Evolutionary conservation across 2,888 invertebrate species (phyloP).

Genomic region (Scelioninae gen. 1): DNA sequence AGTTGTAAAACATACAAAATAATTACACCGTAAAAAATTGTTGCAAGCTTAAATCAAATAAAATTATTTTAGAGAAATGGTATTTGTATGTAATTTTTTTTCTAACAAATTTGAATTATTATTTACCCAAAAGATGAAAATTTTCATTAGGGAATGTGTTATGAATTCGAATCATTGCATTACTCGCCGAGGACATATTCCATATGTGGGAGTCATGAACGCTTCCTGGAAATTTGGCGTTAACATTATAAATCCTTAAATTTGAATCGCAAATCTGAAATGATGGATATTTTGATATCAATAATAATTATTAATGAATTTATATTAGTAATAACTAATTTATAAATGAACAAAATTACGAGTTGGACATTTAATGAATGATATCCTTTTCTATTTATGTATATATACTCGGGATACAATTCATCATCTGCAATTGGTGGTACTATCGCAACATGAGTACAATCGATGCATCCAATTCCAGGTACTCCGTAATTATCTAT

Average conservation of each 20-base stretch:
- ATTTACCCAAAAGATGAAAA: slow-evolving; percentile 20
- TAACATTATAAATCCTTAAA: slow-evolving; percentile 4
- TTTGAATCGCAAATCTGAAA: slow-evolving; percentile 15
- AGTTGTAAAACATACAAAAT: too few species aligned
- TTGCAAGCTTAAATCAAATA: too few species aligned
- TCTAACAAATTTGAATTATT: too few species aligned
- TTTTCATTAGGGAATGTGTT: not conserved
- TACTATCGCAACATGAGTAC: too few species aligned
- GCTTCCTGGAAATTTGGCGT: slow-evolving; percentile 16
- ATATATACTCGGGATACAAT: slow-evolving; percentile 9
- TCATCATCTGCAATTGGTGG: slow-evolving; percentile 1
- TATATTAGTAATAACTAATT: too few species aligned
- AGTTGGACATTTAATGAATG: slow-evolving; percentile 22
- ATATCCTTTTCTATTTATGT: slow-evolving; percentile 21
- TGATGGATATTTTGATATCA: too few species aligned
- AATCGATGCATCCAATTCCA: slow-evolving; percentile 34
- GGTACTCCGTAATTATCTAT: slow-evolving; percentile 19
- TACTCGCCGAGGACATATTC: not conserved
- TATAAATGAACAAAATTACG: not conserved
- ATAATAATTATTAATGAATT: too few species aligned
- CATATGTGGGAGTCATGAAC: slow-evolving; percentile 11
- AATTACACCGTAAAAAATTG: too few species aligned
- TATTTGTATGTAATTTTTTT: too few species aligned
- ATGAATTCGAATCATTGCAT: not conserved
- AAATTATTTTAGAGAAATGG: too few species aligned